Percentiles rank a stretch among this genome's conserved stretches.
Conservation (phyloP, 2,888 invertebrate species). For the Salticus scenicus region DNA sequence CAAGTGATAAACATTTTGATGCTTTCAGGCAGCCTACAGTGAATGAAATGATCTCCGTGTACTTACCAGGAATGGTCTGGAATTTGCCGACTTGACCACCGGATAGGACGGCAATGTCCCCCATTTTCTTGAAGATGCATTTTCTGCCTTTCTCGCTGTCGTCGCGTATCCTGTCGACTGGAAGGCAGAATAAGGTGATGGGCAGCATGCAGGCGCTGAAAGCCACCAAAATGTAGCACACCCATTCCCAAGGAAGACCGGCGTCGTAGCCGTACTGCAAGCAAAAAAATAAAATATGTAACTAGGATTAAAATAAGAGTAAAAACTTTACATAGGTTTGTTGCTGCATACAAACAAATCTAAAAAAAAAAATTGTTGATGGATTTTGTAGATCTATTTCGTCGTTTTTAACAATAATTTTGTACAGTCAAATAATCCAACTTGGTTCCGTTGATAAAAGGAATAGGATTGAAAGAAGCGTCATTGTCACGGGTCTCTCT, state of each 20-base stretch:
- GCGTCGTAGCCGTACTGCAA: slow-evolving; percentile 70
- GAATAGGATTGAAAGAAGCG: too few relatives aligned
- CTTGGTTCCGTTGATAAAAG: too few relatives aligned
- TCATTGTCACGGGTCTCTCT: too few relatives aligned
- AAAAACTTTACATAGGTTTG: too few relatives aligned
- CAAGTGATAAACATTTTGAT: too few relatives aligned
- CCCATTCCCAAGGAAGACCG: slow-evolving; percentile 69
- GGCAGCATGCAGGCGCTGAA: slow-evolving; percentile 70
- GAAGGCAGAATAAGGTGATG: slow-evolving; percentile 71
- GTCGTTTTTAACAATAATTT: too few relatives aligned
- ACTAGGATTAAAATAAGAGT: background rate
- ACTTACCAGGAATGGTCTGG: slow-evolving; percentile 53
- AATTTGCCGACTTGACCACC: slow-evolving; percentile 55
- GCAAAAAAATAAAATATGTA: background rate
- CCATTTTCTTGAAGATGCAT: slow-evolving; percentile 52
- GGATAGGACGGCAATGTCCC: slow-evolving; percentile 60
- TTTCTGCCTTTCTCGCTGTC: slow-evolving; percentile 55
- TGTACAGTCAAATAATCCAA: too few relatives aligned
- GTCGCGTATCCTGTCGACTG: slow-evolving; percentile 65
- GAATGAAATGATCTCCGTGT: too few relatives aligned
- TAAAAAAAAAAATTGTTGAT: too few relatives aligned
- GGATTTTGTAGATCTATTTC: too few relatives aligned
- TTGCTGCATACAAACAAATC: too few relatives aligned
- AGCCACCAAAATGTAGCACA: slow-evolving; percentile 64
- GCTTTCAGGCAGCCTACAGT: too few relatives aligned